Evolutionary conservation across 2,113 vertebrate species (phyloP), one percentile per base, ranked within the genome.

Genomic region (Falcunculus frontatus): DNA sequence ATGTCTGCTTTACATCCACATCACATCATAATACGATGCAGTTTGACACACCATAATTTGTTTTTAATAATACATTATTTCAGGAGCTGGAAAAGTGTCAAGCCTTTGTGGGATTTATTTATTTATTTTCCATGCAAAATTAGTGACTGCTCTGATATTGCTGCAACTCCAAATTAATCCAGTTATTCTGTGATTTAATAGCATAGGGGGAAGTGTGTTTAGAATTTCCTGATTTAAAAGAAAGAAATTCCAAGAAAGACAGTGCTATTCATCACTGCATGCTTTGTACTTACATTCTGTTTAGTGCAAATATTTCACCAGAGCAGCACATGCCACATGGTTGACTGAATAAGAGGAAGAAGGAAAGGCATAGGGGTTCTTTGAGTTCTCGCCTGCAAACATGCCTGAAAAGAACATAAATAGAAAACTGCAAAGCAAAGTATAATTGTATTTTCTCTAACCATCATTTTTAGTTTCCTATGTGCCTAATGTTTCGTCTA

Each of bases 1-100:
- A 93, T 93, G 65, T 85, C 85, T 94, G n/a, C 50, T 93, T 92
- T 91, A 90, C 23, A 92, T 79, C 49, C 41, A 52, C 8, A 76
- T 90, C 78, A 69, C 82, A 87, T 50, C 62, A 56, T 60, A 91
- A 67, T 78, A 49, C 0, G 1, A 86, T 55, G 27, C 17, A 81
- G 68, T 86, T 83, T 90, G 76, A 89, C 60, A 95, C 20, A 83
- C 4, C 39, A 52, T 84, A 70, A 67, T 83, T 94, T 90, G 18
- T 53, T 95, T 92, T 93, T 83, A 93, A 86, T 90, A 95, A 90
- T 57, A 39, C 16, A 69, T 85, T 88, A 91, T 94, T 92, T 96
- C 70, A 90, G 83, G 35, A 63, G 33, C 47, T 86, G 26, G 23
- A 55, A 88, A n/a, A 86, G 21, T 70, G 64, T 84, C 60, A 85